Evolutionary conservation across 2,113 vertebrate species (phyloP).

Genomic region (Aldabrachelys gigantea): DNA sequence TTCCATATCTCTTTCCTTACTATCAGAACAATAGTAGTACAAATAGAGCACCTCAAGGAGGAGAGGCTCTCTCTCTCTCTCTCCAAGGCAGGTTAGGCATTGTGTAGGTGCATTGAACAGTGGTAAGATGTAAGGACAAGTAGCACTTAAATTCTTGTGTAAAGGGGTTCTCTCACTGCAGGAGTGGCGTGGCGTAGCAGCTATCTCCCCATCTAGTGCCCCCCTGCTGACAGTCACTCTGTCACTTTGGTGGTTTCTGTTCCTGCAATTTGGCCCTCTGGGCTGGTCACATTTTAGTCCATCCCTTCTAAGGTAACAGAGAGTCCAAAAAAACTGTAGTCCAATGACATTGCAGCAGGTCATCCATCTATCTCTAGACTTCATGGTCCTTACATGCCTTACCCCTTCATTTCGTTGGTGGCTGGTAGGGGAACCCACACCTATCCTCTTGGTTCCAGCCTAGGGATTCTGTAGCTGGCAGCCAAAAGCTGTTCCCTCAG

Average conservation of each 20-base stretch:
- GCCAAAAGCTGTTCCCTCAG: background rate
- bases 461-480: background rate
- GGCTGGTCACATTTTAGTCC: background rate
- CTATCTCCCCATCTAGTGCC: background rate
- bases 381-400: background rate
- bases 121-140: background rate
- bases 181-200: background rate
- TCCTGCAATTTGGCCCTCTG: background rate
- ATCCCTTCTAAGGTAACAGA: background rate
- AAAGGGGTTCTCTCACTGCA: background rate
- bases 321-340: background rate
- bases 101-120: background rate
- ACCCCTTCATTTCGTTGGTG: background rate
- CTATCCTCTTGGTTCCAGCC: background rate
- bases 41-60: background rate
- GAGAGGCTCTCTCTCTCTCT: background rate
- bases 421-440: background rate
- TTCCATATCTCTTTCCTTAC: background rate
- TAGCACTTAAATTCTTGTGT: background rate
- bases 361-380: background rate
- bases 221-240: background rate
- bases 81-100: background rate
- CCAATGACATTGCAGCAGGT: background rate
- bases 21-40: background rate
- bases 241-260: background rate